Evolutionary conservation across 2,888 invertebrate genomes (phyloP).

Genomic region (Cacoxenus indagator): DNA sequence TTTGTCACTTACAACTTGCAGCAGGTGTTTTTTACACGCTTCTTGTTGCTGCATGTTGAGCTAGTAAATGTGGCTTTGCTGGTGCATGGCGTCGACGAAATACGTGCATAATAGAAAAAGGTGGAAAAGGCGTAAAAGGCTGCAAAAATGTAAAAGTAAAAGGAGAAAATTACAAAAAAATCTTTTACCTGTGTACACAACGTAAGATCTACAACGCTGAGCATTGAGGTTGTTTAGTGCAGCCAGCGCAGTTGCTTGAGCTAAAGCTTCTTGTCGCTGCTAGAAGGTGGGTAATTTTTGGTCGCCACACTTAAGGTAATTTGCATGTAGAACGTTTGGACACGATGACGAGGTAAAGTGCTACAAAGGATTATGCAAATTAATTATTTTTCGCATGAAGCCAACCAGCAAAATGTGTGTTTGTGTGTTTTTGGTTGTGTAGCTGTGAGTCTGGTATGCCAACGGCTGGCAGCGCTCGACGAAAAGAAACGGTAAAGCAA

Average conservation of each 20-base stretch:
- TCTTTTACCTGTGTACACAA: constrained; percentile 48
- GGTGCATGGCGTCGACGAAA: neutral
- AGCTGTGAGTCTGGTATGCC: neutral
- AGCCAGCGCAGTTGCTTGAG: neutral
- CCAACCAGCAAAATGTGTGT: neutral
- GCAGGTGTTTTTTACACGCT: constrained; percentile 65
- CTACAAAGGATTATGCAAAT: constrained; percentile 64
- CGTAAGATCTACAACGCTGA: constrained; percentile 58
- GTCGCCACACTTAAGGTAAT: constrained; percentile 62
- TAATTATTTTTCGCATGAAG: constrained; percentile 61
- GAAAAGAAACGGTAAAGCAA: neutral
- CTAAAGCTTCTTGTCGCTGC: neutral
- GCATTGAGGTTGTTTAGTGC: constrained; percentile 64
- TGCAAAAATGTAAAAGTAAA: neutral
- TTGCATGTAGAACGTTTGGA: constrained; percentile 65
- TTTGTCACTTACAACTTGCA: constrained; percentile 54
- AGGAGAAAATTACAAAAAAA: neutral
- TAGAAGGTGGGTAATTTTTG: constrained; percentile 34
- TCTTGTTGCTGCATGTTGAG: constrained; percentile 35
- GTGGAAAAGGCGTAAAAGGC: too few species aligned
- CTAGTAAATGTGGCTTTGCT: neutral
- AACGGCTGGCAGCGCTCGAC: neutral
- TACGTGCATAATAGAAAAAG: neutral
- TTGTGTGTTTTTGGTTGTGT: neutral
- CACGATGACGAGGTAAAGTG: constrained; percentile 65